Evolutionary conservation across 2,113 vertebrate species (phyloP).

Genomic region (Drymodes brunneopygia): DNA sequence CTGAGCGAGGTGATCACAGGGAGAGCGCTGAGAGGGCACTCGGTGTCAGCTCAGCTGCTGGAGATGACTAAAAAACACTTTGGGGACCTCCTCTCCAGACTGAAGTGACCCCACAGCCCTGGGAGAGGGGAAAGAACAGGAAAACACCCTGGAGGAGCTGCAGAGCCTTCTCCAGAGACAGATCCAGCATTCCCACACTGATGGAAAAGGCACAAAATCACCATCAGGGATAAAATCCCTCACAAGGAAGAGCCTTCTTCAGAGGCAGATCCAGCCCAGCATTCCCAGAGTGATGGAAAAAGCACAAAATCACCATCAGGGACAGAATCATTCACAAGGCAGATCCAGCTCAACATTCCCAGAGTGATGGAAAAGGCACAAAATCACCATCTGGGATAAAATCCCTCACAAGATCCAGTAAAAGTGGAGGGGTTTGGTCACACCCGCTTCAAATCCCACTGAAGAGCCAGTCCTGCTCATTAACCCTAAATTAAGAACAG

Average conservation of each 20-base stretch:
- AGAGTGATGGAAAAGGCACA: background rate
- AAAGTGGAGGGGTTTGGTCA: fast-evolving
- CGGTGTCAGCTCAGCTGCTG: fast-evolving
- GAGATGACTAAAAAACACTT: fast-evolving
- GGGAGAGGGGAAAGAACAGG: background rate
- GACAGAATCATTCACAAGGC: too few species aligned
- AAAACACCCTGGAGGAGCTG: fast-evolving
- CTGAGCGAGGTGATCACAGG: fast-evolving
- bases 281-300: too few species aligned
- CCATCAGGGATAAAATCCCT: background rate
- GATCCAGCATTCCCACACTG: background rate
- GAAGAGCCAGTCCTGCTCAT: background rate
- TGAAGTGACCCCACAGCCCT: background rate
- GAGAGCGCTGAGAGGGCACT: fast-evolving
- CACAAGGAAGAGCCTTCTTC: background rate
- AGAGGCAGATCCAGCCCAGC: too few species aligned
- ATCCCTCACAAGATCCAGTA: fast-evolving
- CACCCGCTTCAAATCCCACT: fast-evolving
- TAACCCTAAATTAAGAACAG: background rate
- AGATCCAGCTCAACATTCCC: background rate
- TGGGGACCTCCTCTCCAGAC: background rate
- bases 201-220: background rate
- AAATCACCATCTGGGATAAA: background rate
- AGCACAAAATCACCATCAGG: too few species aligned
- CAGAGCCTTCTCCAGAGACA: background rate